Evolutionary conservation across 2,888 invertebrate species (phyloP).

Genomic region (Metallyticus violacea): DNA sequence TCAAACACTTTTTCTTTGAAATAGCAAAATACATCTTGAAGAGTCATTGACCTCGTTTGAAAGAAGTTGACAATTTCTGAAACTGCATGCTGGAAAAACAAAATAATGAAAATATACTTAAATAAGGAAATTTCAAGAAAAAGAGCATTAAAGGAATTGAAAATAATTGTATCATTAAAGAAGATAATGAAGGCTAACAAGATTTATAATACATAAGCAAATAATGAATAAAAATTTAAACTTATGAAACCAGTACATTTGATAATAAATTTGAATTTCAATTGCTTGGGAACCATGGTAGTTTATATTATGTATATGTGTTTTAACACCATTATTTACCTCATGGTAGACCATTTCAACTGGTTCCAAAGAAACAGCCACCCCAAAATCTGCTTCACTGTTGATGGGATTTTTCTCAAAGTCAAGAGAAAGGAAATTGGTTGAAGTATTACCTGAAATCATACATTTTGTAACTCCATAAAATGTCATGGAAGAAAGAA

Average conservation of each 20-base stretch:
- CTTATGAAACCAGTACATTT: no score
- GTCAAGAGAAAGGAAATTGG: constrained; percentile 70
- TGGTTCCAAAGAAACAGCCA: constrained; percentile 67
- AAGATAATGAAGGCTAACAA: no score
- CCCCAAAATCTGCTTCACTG: constrained; percentile 64
- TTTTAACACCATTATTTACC: constrained; percentile 48
- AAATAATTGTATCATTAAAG: no score
- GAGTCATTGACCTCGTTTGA: constrained; percentile 54
- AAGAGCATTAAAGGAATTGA: no score
- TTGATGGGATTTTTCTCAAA: constrained; percentile 68
- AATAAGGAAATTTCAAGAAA: no score
- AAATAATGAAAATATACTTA: neutral
- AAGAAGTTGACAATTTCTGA: constrained; percentile 70
- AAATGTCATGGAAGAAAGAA: neutral
- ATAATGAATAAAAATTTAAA: no score
- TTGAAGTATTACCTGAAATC: constrained; percentile 56
- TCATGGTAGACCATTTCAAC: constrained; percentile 75
- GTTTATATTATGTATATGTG: no score
- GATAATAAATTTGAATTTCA: no score
- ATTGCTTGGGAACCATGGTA: no score
- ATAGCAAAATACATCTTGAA: constrained; percentile 47
- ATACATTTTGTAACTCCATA: neutral
- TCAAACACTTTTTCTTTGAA: constrained; percentile 42
- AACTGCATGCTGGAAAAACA: constrained; percentile 61
- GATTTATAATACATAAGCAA: no score